Conservation (phyloP, 2,888 invertebrate genomes). For the Terebella lapidaria region DNA sequence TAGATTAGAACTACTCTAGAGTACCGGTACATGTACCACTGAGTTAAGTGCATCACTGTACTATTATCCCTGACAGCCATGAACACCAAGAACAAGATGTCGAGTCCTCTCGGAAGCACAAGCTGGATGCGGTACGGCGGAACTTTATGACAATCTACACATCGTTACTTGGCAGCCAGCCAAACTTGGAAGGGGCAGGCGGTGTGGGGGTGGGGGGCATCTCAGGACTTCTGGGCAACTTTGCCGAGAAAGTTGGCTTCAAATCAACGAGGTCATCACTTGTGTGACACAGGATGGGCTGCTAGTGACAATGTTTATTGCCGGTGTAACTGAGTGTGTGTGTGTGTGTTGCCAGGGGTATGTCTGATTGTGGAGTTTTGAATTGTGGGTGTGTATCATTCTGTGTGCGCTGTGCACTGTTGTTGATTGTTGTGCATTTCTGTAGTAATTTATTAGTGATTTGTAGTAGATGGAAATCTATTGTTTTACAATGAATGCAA, state of each 20-base stretch:
- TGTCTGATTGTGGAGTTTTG: too few species aligned
- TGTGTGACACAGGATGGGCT: conserved; percentile 9
- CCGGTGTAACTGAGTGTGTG: too few species aligned
- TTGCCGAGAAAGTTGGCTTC: conserved; percentile 62
- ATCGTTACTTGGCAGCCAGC: conserved; percentile 58
- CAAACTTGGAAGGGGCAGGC: conserved; percentile 53
- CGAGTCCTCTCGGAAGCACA: conserved; percentile 53
- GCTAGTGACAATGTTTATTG: neutral
- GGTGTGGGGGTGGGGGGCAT: conserved; percentile 40
- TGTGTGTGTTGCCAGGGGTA: neutral
- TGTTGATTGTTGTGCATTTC: too few species aligned
- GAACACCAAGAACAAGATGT: neutral
- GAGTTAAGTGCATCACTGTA: too few species aligned
- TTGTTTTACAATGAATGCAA: too few species aligned
- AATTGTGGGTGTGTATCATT: too few species aligned
- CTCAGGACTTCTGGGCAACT: conserved; percentile 58
- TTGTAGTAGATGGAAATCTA: too few species aligned
- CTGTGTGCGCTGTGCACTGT: too few species aligned
- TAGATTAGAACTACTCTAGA: too few species aligned
- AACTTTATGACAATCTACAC: conserved; percentile 61
- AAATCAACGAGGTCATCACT: conserved; percentile 26
- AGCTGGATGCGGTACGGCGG: conserved; percentile 58
- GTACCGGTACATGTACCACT: too few species aligned
- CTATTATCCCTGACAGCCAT: too few species aligned
- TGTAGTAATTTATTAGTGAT: too few species aligned